phyloP scores from a whole-genome alignment of 2,113 vertebrate genomes.

The Pontoporia blainvillei region DNA sequence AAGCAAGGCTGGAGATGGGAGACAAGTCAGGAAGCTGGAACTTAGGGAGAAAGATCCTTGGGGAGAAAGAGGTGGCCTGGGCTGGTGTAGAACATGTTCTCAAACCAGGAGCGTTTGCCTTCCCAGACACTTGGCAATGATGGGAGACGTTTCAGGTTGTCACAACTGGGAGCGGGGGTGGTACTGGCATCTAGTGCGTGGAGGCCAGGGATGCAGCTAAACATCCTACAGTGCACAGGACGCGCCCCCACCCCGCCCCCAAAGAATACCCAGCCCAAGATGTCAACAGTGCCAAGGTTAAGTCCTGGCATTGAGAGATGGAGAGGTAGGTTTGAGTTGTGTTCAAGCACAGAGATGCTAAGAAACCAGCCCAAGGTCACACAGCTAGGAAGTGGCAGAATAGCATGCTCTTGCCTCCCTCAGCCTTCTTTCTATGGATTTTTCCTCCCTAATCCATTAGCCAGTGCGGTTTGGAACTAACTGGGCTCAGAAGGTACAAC shows the following conservation, averaged over 20 bases:
- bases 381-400: neutral
- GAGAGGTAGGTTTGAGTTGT: accelerated
- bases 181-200: neutral
- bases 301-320: accelerated
- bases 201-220: neutral
- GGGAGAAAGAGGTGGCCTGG: no score
- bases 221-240: neutral
- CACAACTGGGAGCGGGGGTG: accelerated
- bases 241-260: no score
- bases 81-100: accelerated
- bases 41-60: neutral
- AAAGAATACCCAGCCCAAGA: neutral
- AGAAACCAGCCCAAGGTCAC: neutral
- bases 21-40: neutral
- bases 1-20: neutral
- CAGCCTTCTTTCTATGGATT: neutral
- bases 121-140: no score
- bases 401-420: neutral
- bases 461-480: neutral
- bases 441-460: neutral
- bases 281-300: accelerated
- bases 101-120: neutral
- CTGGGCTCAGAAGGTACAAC: neutral
- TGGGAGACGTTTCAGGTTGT: neutral
- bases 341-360: neutral